These are phyloP conservation scores for Epizoanthus scotinus DNA, from an alignment of 92 coral and sea anemone genomes.

Conservation along the genomic window DNA sequence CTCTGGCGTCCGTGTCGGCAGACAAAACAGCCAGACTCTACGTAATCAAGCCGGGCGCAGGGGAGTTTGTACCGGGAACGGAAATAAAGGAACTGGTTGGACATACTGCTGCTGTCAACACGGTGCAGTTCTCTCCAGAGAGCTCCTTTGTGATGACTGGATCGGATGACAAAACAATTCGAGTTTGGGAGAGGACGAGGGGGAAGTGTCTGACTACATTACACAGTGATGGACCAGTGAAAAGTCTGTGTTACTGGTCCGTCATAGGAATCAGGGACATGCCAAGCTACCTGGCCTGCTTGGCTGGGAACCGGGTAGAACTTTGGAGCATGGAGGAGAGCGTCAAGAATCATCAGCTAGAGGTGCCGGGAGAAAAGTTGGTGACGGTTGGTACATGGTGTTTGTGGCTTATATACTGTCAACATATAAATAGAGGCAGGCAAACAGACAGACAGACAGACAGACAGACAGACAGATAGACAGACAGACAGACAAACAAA, in stretches of 20 bases:
- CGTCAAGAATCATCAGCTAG: neutral
- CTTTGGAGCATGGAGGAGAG: conserved; percentile 72
- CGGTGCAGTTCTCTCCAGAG: conserved; percentile 76
- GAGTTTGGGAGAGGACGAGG: conserved; percentile 58
- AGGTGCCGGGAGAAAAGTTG: conserved; percentile 11
- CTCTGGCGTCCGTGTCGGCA: conserved; percentile 79
- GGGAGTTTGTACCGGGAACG: conserved; percentile 87
- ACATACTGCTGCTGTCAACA: conserved; percentile 80
- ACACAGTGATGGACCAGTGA: conserved; percentile 64
- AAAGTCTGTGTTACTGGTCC: conserved; percentile 64
- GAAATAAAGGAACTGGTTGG: conserved; percentile 69
- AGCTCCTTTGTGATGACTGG: conserved; percentile 65
- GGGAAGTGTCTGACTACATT: conserved; percentile 51
- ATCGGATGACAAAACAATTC: conserved; percentile 78
- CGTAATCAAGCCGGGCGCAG: conserved; percentile 86
- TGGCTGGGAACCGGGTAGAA: conserved; percentile 72
- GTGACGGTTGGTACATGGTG: conserved; percentile 32
- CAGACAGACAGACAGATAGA: too few species aligned
- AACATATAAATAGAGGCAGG: neutral
- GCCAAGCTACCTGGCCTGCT: conserved; percentile 54
- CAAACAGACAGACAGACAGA: neutral
- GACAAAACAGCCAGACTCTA: conserved; percentile 79
- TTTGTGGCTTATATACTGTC: too few species aligned
- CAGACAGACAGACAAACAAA: too few species aligned
- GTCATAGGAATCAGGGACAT: conserved; percentile 20